A percentile compares a stretch with the other conserved stretches of the same genome.
phyloP scores from a whole-genome alignment of 1,140 invertebrate genomes.

The Drosophila jambulina region DNA sequence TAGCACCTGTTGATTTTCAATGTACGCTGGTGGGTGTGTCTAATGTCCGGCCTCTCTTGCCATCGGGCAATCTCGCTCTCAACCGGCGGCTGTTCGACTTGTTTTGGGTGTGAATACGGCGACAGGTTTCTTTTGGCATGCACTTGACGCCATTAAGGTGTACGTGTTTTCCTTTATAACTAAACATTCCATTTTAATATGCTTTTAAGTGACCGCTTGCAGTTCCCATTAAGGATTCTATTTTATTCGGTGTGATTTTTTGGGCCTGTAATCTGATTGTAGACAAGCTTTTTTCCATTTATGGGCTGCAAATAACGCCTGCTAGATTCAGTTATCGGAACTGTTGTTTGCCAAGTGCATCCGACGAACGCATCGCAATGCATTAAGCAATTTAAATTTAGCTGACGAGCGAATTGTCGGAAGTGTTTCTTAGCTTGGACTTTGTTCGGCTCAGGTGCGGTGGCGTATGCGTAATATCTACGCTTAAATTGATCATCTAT shows the following conservation, averaged over 20 bases:
- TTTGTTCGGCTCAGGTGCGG: slow-evolving; percentile 27
- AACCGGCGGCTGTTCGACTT: slow-evolving; percentile 23
- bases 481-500: slow-evolving; percentile 7
- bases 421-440: slow-evolving; percentile 49
- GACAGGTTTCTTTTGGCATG: slow-evolving; percentile 75
- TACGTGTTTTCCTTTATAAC: slow-evolving; percentile 58
- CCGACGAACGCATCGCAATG: slow-evolving; percentile 46
- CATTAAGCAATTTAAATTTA: slow-evolving; percentile 42
- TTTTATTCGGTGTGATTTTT: slow-evolving; percentile 7
- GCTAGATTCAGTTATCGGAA: slow-evolving; percentile 20
- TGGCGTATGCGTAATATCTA: slow-evolving; percentile 68
- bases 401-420: slow-evolving; percentile 29
- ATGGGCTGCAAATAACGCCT: slow-evolving; percentile 3
- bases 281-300: slow-evolving; percentile 26
- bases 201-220: slow-evolving; percentile 31
- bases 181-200: slow-evolving; percentile 54
- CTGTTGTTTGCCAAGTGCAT: slow-evolving; percentile 51
- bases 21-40: slow-evolving; percentile 63
- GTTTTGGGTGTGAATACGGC: slow-evolving; percentile 53
- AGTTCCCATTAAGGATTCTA: slow-evolving; percentile 26
- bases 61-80: slow-evolving; percentile 16
- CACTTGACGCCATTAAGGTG: slow-evolving; percentile 62
- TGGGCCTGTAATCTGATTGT: slow-evolving; percentile 3
- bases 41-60: slow-evolving; percentile 10
- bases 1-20: not conserved